Conservation (phyloP, 2,797 vertebrate genomes). For the Chrosomus eos region DNA sequence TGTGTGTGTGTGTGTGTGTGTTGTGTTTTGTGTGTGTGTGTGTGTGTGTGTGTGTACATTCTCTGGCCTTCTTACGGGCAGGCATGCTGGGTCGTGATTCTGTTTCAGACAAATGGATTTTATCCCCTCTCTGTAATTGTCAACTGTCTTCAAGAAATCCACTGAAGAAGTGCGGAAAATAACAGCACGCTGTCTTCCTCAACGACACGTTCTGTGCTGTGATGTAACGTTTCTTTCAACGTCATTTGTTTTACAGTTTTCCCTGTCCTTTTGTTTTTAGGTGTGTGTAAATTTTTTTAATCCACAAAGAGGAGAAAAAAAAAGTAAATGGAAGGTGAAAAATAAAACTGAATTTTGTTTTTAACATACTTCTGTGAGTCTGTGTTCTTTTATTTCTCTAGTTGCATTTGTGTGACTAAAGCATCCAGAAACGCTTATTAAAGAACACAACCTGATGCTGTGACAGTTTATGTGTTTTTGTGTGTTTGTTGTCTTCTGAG, state of each 20-base stretch:
- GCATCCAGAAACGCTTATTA: neutral
- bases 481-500: constrained; percentile 11
- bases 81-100: constrained; percentile 57
- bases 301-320: constrained; percentile 74
- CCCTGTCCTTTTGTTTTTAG: constrained; percentile 62
- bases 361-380: constrained; percentile 73
- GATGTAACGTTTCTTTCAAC: constrained; percentile 68
- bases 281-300: constrained; percentile 63
- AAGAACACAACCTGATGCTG: neutral
- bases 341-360: constrained; percentile 79
- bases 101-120: constrained; percentile 40
- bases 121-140: constrained; percentile 13
- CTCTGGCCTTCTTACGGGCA: constrained; percentile 54
- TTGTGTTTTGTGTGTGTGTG: no score
- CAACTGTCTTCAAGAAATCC: constrained; percentile 51
- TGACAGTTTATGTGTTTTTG: constrained; percentile 9
- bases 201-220: constrained; percentile 71
- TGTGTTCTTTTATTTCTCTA: constrained; percentile 49
- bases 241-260: constrained; percentile 64
- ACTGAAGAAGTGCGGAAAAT: constrained; percentile 60
- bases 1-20: constrained; percentile 34
- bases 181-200: constrained; percentile 70
- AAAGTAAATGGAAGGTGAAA: constrained; percentile 70
- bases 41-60: constrained; percentile 37
- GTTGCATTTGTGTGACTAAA: neutral